Percentiles rank a stretch among this genome's conserved stretches.
These are phyloP conservation scores for Lordiphosa andalusiaca DNA, from an alignment of 2,888 invertebrate genomes.

Conservation along the genomic window DNA sequence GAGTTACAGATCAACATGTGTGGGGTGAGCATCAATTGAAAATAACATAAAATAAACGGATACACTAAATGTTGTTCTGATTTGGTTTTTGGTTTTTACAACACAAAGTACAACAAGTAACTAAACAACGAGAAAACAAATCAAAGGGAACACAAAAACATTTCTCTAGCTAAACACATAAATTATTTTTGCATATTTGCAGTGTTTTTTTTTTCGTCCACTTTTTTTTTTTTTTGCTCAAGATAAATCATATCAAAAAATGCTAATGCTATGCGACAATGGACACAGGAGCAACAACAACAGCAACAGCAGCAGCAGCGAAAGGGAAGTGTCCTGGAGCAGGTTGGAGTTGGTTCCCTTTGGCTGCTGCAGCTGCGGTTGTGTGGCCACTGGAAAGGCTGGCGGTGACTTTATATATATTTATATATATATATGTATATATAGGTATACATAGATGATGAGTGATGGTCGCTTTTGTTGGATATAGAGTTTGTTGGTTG, in stretches of 20 bases:
- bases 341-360: slow-evolving; percentile 1
- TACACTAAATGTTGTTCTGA: slow-evolving; percentile 4
- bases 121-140: slow-evolving; percentile 46
- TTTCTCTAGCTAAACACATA: slow-evolving; percentile 64
- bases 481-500: slow-evolving; percentile 39
- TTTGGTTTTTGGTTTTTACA: slow-evolving; percentile 25
- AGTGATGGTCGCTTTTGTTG: slow-evolving; percentile 59
- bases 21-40: slow-evolving; percentile 1
- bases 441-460: slow-evolving; percentile 41
- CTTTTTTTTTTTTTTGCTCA: slow-evolving; percentile 34
- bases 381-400: slow-evolving; percentile 26
- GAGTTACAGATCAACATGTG: neutral
- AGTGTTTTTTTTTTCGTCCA: slow-evolving; percentile 31
- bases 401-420: slow-evolving; percentile 32
- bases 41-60: slow-evolving; percentile 5
- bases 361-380: slow-evolving; percentile 21
- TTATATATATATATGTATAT: slow-evolving; percentile 8
- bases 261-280: slow-evolving; percentile 50
- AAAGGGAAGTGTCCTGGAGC: slow-evolving; percentile 3
- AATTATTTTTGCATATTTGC: slow-evolving; percentile 42
- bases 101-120: slow-evolving; percentile 48
- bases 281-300: slow-evolving; percentile 26
- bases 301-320: slow-evolving; percentile 25
- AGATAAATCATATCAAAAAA: slow-evolving; percentile 60
- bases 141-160: slow-evolving; percentile 48